phyloP scores from a whole-genome alignment of 2,797 vertebrate genomes.

The Muraenolepis orangiensis region DNA sequence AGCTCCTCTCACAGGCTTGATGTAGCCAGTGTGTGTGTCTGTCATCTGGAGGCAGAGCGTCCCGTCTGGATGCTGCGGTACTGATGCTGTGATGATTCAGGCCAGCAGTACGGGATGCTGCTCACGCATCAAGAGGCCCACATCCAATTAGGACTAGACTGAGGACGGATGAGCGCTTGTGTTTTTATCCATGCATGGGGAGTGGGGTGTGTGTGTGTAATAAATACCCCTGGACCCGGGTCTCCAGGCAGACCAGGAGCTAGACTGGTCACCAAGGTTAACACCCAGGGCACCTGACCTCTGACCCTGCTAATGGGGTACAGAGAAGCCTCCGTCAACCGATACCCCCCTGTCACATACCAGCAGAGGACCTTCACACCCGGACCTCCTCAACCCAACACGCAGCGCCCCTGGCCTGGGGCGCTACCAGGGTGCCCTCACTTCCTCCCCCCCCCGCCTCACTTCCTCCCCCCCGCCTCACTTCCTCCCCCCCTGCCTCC shows the following conservation, averaged over 20 bases:
- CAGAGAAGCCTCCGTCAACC: conserved; percentile 76
- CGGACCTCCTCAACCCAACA: conserved; percentile 46
- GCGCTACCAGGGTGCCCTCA: too few relatives aligned
- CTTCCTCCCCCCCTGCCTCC: too few relatives aligned
- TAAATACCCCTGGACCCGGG: conserved; percentile 76
- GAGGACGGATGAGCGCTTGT: conserved; percentile 53
- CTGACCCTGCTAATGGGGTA: conserved; percentile 83
- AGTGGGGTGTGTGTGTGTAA: conserved; percentile 57
- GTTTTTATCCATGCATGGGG: conserved; percentile 60
- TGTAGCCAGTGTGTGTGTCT: neutral
- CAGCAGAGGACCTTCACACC: conserved; percentile 72
- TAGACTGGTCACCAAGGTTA: conserved; percentile 81
- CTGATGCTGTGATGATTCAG: conserved; percentile 44
- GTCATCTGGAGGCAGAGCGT: too few relatives aligned
- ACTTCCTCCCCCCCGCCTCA: too few relatives aligned
- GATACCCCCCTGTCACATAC: conserved; percentile 78
- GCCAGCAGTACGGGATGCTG: conserved; percentile 54
- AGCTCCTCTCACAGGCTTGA: too few relatives aligned
- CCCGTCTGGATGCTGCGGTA: conserved; percentile 36
- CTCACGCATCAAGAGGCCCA: conserved; percentile 55
- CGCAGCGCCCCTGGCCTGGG: too few relatives aligned
- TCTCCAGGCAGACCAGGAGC: conserved; percentile 79
- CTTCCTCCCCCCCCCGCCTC: too few relatives aligned
- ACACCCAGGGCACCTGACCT: conserved; percentile 78
- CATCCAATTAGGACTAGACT: conserved; percentile 63